Evolutionary conservation across 1,140 invertebrate species (phyloP).

Genomic region (Listronotus bonariensis): DNA sequence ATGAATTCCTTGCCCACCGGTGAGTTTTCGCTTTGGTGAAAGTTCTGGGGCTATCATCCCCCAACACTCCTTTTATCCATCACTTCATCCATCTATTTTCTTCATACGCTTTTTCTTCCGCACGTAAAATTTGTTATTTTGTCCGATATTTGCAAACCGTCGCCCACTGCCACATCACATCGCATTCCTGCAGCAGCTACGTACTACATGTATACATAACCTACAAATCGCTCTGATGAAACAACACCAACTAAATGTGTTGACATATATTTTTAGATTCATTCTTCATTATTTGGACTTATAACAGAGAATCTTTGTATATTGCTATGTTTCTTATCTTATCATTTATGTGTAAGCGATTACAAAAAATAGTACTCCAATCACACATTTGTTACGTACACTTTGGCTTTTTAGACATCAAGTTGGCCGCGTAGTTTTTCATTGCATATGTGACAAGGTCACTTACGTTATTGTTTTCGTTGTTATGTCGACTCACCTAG

Average conservation of each 20-base stretch:
- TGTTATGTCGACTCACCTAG: too few species aligned
- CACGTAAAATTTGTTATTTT: neutral
- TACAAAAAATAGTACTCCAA: too few species aligned
- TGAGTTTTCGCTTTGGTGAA: conserved; percentile 38
- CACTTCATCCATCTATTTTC: neutral
- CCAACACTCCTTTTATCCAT: neutral
- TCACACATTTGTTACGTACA: conserved; percentile 1
- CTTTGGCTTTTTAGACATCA: conserved; percentile 1
- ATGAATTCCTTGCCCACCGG: conserved; percentile 36
- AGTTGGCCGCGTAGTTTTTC: neutral
- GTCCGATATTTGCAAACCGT: neutral
- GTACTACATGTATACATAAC: conserved; percentile 18
- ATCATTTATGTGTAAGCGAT: too few species aligned
- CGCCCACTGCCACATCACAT: conserved; percentile 14
- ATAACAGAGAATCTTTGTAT: neutral
- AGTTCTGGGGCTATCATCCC: conserved; percentile 12
- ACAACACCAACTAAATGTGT: conserved; percentile 3
- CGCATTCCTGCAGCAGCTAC: conserved; percentile 12
- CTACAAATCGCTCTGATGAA: neutral
- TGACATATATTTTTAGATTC: too few species aligned
- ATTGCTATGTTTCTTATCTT: conserved; percentile 4
- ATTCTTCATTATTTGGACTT: too few species aligned
- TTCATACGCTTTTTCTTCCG: neutral
- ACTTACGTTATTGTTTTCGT: neutral
- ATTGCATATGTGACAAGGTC: conserved; percentile 23